Percentiles rank a stretch among this genome's conserved stretches.
These are phyloP conservation scores for Lagodon rhomboides DNA, from an alignment of 2,797 vertebrate species.

Conservation along the genomic window DNA sequence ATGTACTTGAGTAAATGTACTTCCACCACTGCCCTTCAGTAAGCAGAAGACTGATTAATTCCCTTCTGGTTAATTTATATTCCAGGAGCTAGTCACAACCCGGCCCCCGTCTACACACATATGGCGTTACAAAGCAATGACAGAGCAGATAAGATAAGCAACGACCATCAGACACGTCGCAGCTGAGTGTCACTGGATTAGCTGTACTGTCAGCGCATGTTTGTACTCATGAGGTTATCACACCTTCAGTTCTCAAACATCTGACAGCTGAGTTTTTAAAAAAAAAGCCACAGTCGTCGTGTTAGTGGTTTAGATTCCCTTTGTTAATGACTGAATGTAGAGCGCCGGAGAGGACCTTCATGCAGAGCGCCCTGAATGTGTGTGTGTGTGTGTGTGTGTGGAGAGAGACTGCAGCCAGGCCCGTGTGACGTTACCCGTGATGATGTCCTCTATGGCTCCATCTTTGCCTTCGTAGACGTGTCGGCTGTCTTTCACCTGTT, in stretches of 20 bases:
- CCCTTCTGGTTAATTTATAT: neutral
- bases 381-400: slow-evolving; percentile 28
- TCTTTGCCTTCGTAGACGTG: slow-evolving; percentile 99
- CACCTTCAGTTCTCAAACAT: slow-evolving; percentile 55
- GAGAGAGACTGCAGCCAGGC: slow-evolving; percentile 7
- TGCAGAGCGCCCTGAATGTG: slow-evolving; percentile 68
- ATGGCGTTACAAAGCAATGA: slow-evolving; percentile 68
- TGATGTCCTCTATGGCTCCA: slow-evolving; percentile 98
- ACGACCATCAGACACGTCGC: slow-evolving; percentile 54
- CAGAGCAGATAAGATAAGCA: slow-evolving; percentile 66
- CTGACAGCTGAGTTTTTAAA: slow-evolving; percentile 45
- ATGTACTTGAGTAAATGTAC: neutral
- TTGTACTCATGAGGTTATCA: slow-evolving; percentile 55
- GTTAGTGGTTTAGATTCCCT: slow-evolving; percentile 78
- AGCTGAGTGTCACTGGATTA: slow-evolving; percentile 42
- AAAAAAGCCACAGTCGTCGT: slow-evolving; percentile 46
- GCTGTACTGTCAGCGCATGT: slow-evolving; percentile 57
- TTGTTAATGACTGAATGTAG: slow-evolving; percentile 64
- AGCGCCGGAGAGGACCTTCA: slow-evolving; percentile 71
- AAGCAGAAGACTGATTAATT: slow-evolving; percentile 21
- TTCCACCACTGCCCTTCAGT: slow-evolving; percentile 8
- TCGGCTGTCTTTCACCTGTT: slow-evolving; percentile 97
- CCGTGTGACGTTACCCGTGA: slow-evolving; percentile 90
- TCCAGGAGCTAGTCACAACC: slow-evolving; percentile 35
- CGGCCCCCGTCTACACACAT: slow-evolving; percentile 47